phyloP scores from a whole-genome alignment of 2,113 vertebrate species.

The Aegypius monachus region DNA sequence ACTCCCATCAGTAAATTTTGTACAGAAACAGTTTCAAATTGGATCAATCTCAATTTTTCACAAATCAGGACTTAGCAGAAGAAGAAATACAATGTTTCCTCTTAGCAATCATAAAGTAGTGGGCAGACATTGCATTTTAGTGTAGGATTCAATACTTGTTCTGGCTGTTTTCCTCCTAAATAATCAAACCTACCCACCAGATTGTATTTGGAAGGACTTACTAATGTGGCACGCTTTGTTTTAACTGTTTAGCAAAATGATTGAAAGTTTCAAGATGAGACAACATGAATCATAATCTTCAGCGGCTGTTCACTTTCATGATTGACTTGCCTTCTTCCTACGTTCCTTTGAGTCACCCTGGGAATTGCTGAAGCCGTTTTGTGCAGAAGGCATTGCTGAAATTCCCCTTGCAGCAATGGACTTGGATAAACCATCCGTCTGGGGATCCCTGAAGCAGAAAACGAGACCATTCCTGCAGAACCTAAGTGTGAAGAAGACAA shows the following conservation, averaged over 20 bases:
- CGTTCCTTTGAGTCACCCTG: slow-evolving; percentile 19
- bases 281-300: slow-evolving; percentile 25
- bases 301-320: not conserved
- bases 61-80: not conserved
- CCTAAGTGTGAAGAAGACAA: slow-evolving; percentile 64
- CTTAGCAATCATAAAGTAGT: not conserved
- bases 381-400: not conserved
- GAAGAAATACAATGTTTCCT: not conserved
- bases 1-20: not conserved
- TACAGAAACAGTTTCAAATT: not conserved
- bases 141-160: slow-evolving; percentile 32
- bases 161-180: slow-evolving; percentile 16
- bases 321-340: slow-evolving; percentile 27
- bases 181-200: slow-evolving; percentile 43
- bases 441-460: slow-evolving; percentile 77
- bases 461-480: slow-evolving; percentile 73
- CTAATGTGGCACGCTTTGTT: not conserved
- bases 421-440: slow-evolving; percentile 75
- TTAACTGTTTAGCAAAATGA: not conserved
- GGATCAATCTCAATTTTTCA: not conserved
- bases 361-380: not conserved
- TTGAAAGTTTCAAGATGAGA: slow-evolving; percentile 31
- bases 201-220: slow-evolving; percentile 19
- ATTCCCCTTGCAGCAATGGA: slow-evolving; percentile 68
- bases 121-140: not conserved